Evolutionary conservation across 2,888 invertebrate genomes (phyloP).

Genomic region (Drosophila testacea): DNA sequence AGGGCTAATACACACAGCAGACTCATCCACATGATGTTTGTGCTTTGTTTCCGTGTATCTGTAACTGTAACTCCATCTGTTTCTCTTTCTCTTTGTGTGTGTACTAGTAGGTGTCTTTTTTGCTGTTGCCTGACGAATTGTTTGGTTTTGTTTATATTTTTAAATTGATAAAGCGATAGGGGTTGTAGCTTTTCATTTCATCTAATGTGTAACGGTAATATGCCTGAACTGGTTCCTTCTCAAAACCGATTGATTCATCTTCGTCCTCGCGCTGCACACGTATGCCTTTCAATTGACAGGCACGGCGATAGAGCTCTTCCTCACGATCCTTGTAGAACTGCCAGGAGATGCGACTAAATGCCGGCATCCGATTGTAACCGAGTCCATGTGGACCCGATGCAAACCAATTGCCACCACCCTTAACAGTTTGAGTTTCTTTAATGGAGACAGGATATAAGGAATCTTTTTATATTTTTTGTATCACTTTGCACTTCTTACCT

Average conservation of each 20-base stretch:
- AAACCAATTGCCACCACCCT: slow-evolving; percentile 58
- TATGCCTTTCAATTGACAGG: slow-evolving; percentile 72
- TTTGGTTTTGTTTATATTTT: slow-evolving; percentile 39
- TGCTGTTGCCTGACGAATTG: slow-evolving; percentile 27
- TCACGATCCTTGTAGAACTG: slow-evolving; percentile 73
- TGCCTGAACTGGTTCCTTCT: slow-evolving; percentile 53
- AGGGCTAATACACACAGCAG: slow-evolving; percentile 5
- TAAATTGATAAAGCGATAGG: slow-evolving; percentile 63
- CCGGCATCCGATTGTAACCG: slow-evolving; percentile 35
- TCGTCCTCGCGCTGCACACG: slow-evolving; percentile 53
- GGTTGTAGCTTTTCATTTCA: slow-evolving; percentile 75
- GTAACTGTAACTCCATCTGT: neutral
- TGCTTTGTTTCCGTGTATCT: neutral
- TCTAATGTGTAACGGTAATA: slow-evolving; percentile 71
- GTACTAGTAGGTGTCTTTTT: neutral
- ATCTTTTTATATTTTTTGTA: neutral
- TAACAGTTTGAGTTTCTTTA: slow-evolving; percentile 67
- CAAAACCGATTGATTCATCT: slow-evolving; percentile 56
- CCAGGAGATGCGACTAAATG: slow-evolving; percentile 48
- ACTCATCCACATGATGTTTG: slow-evolving; percentile 15
- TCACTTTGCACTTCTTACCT: slow-evolving; percentile 35
- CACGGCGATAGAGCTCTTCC: slow-evolving; percentile 69
- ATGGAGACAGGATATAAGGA: neutral
- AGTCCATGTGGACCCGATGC: slow-evolving; percentile 19
- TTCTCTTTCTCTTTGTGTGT: neutral